Conservation (phyloP, 2,113 vertebrate genomes). For the Ophthalmotilapia sp. region DNA sequence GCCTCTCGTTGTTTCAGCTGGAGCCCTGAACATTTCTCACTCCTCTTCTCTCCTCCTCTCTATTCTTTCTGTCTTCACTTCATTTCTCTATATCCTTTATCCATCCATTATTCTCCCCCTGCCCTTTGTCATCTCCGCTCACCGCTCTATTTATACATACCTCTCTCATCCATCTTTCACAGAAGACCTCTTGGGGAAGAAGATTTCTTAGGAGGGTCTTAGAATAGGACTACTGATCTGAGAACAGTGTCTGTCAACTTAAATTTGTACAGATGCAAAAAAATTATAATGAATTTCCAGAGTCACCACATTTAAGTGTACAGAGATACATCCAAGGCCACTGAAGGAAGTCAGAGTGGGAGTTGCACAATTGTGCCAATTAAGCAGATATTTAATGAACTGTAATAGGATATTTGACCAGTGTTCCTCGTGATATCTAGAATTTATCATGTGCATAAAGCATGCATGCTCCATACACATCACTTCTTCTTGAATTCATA, state of each 20-base stretch:
- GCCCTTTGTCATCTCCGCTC: background rate
- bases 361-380: background rate
- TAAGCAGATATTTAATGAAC: background rate
- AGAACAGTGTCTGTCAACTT: background rate
- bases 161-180: slow-evolving; percentile 55
- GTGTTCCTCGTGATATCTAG: background rate
- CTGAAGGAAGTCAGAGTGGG: background rate
- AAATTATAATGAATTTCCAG: background rate
- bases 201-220: slow-evolving; percentile 7
- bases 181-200: slow-evolving; percentile 14
- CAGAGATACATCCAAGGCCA: background rate
- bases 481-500: background rate
- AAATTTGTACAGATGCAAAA: background rate
- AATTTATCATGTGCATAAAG: background rate
- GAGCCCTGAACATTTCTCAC: background rate
- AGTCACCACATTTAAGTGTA: background rate
- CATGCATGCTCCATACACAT: background rate
- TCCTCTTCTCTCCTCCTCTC: background rate
- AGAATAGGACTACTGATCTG: slow-evolving; percentile 6
- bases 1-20: background rate
- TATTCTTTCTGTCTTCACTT: background rate
- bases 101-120: slow-evolving; percentile 28
- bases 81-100: slow-evolving; percentile 32
- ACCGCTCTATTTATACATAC: slow-evolving; percentile 52
- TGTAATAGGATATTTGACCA: background rate